Conservation (phyloP, 1,140 invertebrate species). For the Rhysida immarginata region DNA sequence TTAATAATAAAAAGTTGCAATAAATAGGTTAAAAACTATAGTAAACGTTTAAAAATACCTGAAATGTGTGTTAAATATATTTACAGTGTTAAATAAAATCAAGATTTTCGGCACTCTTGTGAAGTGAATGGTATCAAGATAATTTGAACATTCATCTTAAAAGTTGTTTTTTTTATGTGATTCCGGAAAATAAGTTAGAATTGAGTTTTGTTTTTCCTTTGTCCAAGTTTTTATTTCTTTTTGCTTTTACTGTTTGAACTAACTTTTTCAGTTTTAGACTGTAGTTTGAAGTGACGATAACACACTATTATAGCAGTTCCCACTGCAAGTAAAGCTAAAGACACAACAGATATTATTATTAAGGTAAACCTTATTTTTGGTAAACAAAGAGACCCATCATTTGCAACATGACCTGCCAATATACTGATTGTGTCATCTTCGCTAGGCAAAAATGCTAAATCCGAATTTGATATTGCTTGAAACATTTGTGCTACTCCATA, state of each 20-base stretch:
- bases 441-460: conserved; percentile 8
- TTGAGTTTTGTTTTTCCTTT: too few species aligned
- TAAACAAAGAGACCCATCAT: not conserved
- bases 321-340: not conserved
- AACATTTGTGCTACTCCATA: not conserved
- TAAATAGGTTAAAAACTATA: too few species aligned
- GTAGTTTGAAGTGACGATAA: not conserved
- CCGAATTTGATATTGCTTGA: conserved; percentile 1
- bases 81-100: too few species aligned
- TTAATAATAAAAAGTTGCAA: too few species aligned
- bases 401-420: not conserved
- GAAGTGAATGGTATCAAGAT: too few species aligned
- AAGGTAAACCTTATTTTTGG: not conserved
- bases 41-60: too few species aligned
- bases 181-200: too few species aligned
- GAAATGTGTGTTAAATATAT: too few species aligned
- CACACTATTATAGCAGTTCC: not conserved
- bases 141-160: too few species aligned
- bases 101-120: too few species aligned
- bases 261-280: not conserved
- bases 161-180: too few species aligned
- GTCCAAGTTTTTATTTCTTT: not conserved
- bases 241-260: not conserved
- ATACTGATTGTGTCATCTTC: not conserved
- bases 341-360: not conserved